phyloP scores from a whole-genome alignment of 2,797 vertebrate species.

The Thamnophis elegans region DNA sequence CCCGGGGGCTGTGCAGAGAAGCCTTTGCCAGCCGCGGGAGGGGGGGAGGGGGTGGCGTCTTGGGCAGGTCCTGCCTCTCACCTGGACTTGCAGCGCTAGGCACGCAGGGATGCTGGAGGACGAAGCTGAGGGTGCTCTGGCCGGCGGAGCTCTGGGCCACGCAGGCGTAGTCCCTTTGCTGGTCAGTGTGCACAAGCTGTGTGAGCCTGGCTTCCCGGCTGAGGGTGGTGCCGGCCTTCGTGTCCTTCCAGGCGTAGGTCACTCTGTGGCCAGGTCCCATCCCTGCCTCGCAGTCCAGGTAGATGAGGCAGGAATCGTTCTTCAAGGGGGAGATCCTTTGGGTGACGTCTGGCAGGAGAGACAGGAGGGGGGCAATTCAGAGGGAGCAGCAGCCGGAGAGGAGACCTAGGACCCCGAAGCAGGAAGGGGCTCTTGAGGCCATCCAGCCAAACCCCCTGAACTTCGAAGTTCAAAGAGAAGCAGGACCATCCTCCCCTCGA shows the following conservation, averaged over 20 bases:
- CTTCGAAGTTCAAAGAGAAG: too few species aligned
- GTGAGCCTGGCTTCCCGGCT: accelerated
- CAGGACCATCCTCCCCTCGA: background rate
- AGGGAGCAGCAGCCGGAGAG: too few species aligned
- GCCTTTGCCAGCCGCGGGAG: background rate
- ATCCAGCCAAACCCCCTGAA: background rate
- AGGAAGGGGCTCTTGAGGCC: background rate
- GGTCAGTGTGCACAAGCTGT: background rate
- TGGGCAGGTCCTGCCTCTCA: background rate
- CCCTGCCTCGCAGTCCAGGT: background rate
- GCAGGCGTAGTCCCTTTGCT: background rate
- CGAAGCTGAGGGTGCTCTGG: accelerated
- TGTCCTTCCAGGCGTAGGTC: background rate
- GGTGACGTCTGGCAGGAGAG: background rate
- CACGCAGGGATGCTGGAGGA: background rate
- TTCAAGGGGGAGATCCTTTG: accelerated
- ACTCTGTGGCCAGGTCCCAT: accelerated
- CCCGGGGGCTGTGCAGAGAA: too few species aligned
- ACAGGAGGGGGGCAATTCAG: background rate
- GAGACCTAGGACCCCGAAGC: background rate
- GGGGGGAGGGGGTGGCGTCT: too few species aligned
- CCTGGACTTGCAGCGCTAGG: background rate
- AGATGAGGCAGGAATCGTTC: background rate
- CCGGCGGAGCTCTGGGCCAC: background rate
- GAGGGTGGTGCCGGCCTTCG: accelerated